Base-by-base conservation (phyloP, 1,140 invertebrate species). In the Meloidogyne floridensis region DNA sequence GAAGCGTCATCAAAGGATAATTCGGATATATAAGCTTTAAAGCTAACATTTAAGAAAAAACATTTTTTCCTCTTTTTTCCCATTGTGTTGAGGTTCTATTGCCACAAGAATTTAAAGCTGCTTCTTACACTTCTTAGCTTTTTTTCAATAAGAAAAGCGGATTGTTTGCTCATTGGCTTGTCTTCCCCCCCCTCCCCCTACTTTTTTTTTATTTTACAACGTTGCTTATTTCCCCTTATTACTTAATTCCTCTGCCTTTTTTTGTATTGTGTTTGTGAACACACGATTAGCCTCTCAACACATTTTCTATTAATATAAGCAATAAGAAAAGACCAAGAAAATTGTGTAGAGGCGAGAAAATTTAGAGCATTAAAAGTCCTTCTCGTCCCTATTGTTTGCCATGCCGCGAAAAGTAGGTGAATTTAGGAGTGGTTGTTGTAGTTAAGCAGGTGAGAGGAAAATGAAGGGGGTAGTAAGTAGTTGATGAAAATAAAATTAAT, bases 231-330 rank as follows among this genome's bases (percentile, higher is more conserved):
- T 65, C n/a, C 59, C 32, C 32, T 32, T 11, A n/a, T 7, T 65
- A 65, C n/a, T 65, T 65, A 65, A 65, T 65, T 65, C 59, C 59
- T 65, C 13, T 15, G 13, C 11, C 56, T 13, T 59, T 59, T 65
- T 65, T 18, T 65, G 56, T 65, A n/a, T 65, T 65, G 59, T 65
- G 59, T 59, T 59, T 59, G 56, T 65, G 59, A 65, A 65, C 59
- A 65, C 59, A 65, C 15, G 59, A 65, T 65, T 65, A 65, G 59
- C 59, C 59, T 65, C 59, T 65, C 59, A 65, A 65, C 59, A 65
- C 59, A 65, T 65, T 65, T 65, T 65, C 15, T 6, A 32, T 6
- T 15, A 15, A 5, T 15, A 15, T 15, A 59, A 59, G 6, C 10
- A 13, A n/a, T 7, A 65, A 15, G 4, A 59, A n/a, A 65, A 65